Base-by-base conservation (phyloP, 2,888 invertebrate genomes). In the Matsumyia berberina region DNA sequence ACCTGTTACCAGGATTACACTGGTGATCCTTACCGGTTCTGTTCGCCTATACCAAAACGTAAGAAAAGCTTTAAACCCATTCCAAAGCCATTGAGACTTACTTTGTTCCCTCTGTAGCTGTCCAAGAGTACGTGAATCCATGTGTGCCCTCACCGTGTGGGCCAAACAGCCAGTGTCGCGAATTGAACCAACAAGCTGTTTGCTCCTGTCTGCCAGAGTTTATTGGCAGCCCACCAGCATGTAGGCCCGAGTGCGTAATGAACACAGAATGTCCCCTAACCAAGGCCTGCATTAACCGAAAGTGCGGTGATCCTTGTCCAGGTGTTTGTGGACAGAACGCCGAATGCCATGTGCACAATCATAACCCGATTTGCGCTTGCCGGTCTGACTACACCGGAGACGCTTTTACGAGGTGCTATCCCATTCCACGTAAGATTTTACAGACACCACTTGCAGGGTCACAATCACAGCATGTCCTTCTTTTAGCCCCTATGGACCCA, bases 241-340 rank as follows among this genome's bases (percentile, higher is more conserved):
- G 96, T 89, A 93, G 94, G 86, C 96, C 96, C 0, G 96, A 96
- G 90, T 96, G 96, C 89, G 93, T 94, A 9, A 93, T 94, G 69
- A 95, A 96, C 88, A 92, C 93, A 33, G 95, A 95, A 90, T 95
- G 95, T 89, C 86, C 93, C 0, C 92, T 92, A 86, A 92, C 94
- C 86, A 90, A 93, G 81, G 95, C 95, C 24, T 95, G 95, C 88
- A 93, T 94, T 11, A 93, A 94, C 88, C 93, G 93, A 79, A 95
- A 94, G 90, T 95, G 95, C 87, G 91, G 90, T 87, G 94, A 95
- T 90, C 95, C 95, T 33, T 95, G 95, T 87, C 93, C 93, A 0
- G 93, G 94, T 70, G 92, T 93, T 7, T 95, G 95, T 87, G 94
- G 95, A 49, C 87, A 90, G 1, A 94, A 94, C 89, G 93, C 95